Percentiles rank a stretch among this genome's conserved stretches.
phyloP scores from a whole-genome alignment of 2,888 invertebrate species.

The Taphrorychus bicolor region DNA sequence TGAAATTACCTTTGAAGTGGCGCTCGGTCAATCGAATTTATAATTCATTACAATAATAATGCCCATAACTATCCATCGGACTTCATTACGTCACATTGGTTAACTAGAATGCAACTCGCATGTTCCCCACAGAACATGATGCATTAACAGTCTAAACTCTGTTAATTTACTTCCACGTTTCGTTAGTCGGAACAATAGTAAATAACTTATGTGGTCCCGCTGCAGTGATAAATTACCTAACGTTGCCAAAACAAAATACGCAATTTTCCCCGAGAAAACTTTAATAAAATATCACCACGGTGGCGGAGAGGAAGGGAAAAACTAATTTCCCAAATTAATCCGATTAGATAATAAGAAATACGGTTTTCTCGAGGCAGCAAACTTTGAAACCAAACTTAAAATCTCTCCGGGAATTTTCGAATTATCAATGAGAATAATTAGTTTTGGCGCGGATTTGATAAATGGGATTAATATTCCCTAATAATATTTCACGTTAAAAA shows the following conservation, averaged over 20 bases:
- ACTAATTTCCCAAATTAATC: conserved; percentile 27
- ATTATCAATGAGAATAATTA: conserved; percentile 57
- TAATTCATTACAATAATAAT: not conserved
- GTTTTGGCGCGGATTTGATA: conserved; percentile 47
- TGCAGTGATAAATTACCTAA: not conserved
- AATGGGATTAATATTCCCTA: conserved; percentile 51
- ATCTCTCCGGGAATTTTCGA: conserved; percentile 35
- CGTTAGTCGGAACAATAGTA: not conserved
- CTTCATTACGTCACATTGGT: not conserved
- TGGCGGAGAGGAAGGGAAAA: conserved; percentile 19
- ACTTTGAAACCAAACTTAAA: conserved; percentile 29
- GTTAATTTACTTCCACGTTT: not conserved
- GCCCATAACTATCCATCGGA: not conserved
- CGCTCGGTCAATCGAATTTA: not conserved
- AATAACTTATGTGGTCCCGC: not conserved
- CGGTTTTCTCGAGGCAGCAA: conserved; percentile 33
- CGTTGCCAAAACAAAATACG: not conserved
- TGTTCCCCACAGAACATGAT: too few relatives aligned
- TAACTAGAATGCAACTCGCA: too few relatives aligned
- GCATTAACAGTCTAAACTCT: too few relatives aligned
- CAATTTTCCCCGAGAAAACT: not conserved
- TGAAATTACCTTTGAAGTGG: not conserved
- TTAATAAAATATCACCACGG: not conserved
- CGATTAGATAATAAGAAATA: conserved; percentile 39
- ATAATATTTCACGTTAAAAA: conserved; percentile 48